Evolutionary conservation across 2,888 invertebrate genomes (phyloP), one percentile per base, ranked within the genome.

Genomic region (Crematogaster levior): DNA sequence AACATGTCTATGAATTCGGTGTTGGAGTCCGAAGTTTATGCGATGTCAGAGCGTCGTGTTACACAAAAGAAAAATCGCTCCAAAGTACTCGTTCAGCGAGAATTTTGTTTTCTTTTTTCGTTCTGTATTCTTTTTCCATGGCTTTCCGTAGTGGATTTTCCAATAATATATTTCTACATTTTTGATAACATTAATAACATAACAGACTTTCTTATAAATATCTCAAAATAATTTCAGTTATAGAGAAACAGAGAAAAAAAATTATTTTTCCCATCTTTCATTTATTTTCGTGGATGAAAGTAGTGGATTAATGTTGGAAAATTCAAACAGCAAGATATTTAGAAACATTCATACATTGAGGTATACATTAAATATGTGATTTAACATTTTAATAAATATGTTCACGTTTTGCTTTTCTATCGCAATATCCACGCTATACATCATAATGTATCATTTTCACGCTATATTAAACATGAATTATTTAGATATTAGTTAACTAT

Each of bases 21-120:
- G 15, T 27, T 58, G n/a, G 18, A 27, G 53, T 72, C 56, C 30
- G 18, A 63, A 74, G 61, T 74, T 74, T 74, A 46, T 74, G 43
- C 37, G 63, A 73, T 60, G 72, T 30, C 60, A 30, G 61, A 63
- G 46, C 61, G 21, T 74, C 46, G 21, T 46, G 73, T 63, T 74
- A 24, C 73, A 63, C 46, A 74, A 60, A 46, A 74, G 73, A 74
- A 74, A 73, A 74, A 74, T 74, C 73, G 73, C 73, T 74, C 21
- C 3, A 34, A 74, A 74, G 24, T 60, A 61, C 73, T 74, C 34
- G 61, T 73, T 48, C 61, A 46, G 46, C 61, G 34, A 61, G 60
- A 73, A 60, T 73, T 30, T 27, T 56, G 24, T 12, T 56, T n/a
- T 74, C 30, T 34, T 61, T 34, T 73, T 60, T 74, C 27, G 43